Percentiles rank a stretch among this genome's conserved stretches.
Evolutionary conservation across 2,113 vertebrate genomes (phyloP).

Genomic region (Apeltes quadracus): DNA sequence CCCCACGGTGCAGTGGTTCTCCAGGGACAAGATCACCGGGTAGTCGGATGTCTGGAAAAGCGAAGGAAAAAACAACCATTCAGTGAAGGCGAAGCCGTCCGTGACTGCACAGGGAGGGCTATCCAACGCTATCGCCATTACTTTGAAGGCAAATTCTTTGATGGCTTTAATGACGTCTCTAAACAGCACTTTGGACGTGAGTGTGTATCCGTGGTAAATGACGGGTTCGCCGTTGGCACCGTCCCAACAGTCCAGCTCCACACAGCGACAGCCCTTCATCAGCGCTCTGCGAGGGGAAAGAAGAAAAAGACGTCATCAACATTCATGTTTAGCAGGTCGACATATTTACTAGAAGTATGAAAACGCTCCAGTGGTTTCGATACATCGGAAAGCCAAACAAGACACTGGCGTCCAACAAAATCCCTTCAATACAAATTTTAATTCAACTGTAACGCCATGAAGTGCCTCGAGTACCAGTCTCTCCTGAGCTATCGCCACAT

Average conservation of each 20-base stretch:
- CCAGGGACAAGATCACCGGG: slow-evolving; percentile 94
- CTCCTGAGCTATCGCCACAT: background rate
- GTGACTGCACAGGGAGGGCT: background rate
- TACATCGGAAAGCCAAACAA: background rate
- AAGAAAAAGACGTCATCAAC: no score
- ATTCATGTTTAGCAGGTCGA: background rate
- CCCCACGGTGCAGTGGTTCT: slow-evolving; percentile 91
- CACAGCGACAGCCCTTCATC: slow-evolving; percentile 93
- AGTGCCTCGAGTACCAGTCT: background rate
- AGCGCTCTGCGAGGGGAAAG: slow-evolving; percentile 82
- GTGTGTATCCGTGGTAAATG: slow-evolving; percentile 95
- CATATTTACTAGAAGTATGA: background rate
- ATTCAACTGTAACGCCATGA: no score
- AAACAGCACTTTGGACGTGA: slow-evolving; percentile 96
- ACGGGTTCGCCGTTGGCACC: slow-evolving; percentile 89
- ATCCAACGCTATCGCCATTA: slow-evolving; percentile 51
- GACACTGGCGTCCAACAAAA: background rate
- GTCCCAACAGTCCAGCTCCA: slow-evolving; percentile 97
- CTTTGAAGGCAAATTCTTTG: slow-evolving; percentile 94
- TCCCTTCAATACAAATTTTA: background rate
- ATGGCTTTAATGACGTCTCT: slow-evolving; percentile 91
- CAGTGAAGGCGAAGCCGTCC: background rate
- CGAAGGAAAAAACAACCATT: background rate
- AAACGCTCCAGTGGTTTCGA: background rate
- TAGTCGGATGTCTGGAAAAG: slow-evolving; percentile 85